These are phyloP conservation scores for Mola mola DNA, from an alignment of 2,113 vertebrate species.

Conservation along the genomic window DNA sequence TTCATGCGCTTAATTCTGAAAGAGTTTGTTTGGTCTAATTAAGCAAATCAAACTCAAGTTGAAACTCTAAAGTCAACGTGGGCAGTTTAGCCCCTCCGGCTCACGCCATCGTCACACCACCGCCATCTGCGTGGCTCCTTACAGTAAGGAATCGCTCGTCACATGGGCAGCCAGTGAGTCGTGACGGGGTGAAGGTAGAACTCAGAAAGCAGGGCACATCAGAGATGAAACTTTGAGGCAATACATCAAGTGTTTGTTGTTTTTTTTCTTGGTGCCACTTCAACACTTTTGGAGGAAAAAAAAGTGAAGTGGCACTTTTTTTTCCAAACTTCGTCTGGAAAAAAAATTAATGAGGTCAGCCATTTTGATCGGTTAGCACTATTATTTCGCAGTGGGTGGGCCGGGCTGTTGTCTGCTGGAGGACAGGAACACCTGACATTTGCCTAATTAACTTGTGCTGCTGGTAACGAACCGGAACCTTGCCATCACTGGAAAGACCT, in stretches of 20 bases:
- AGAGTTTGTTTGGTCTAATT: no score
- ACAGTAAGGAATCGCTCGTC: neutral
- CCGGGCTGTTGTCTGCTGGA: conserved; percentile 53
- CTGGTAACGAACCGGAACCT: conserved; percentile 41
- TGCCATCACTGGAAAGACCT: conserved; percentile 14
- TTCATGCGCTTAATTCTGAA: no score
- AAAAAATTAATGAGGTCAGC: conserved; percentile 77
- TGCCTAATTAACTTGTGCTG: conserved; percentile 74
- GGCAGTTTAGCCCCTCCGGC: neutral
- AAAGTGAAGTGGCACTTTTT: conserved; percentile 30
- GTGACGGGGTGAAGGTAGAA: conserved; percentile 10
- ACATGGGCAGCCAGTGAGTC: conserved; percentile 32
- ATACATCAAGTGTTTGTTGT: conserved; percentile 9
- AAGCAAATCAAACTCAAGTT: neutral
- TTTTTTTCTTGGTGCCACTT: neutral
- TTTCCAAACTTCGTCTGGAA: conserved; percentile 67
- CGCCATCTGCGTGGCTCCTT: no score
- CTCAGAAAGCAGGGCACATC: neutral
- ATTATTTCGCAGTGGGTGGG: conserved; percentile 61
- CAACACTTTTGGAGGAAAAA: conserved; percentile 22
- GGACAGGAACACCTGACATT: conserved; percentile 65
- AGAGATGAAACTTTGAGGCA: conserved; percentile 29
- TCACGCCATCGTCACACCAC: no score
- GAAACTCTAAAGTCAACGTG: neutral
- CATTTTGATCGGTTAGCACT: conserved; percentile 68